Base-by-base conservation (phyloP, 2,888 invertebrate species). In the Drosophila mercatorum region DNA sequence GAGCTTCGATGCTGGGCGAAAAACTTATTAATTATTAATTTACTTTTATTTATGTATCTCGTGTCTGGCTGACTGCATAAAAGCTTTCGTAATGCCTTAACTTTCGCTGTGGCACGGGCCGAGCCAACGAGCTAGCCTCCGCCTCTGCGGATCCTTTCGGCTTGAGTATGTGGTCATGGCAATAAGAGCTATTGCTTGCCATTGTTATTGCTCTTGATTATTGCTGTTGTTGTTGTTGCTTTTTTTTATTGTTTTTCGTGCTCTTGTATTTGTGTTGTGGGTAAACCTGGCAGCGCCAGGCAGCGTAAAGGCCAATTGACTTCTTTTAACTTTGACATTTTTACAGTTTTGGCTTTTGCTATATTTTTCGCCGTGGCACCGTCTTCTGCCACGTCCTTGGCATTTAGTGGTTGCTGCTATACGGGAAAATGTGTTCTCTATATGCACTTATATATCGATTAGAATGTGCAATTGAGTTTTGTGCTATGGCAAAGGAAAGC, bases 21-120 rank as follows among this genome's bases (percentile, higher is more conserved):
- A 62, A 62, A 70, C 67, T 77, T 79, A 79, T 86, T 82, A 86
- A 81, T 86, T 69, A 84, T 86, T 85, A 82, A 85, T 81, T 82
- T 68, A 62, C 69, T 75, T 77, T 70, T 80, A 76, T 68, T 72
- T 74, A 69, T 71, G 51, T 56, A 60, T 63, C 52, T 69, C 64
- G 62, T 44, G 61, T 68, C 53, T 51, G 57, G 58, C 44, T 66
- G 64, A 52, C 53, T 75, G 68, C 53, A 74, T 78, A 66, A 76
- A 66, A 72, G 80, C 76, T 75, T 58, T 58, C 56, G 49, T 51
- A 51, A 60, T 68, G 67, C 66, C 12, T 66, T 53, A 56, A 43
- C 67, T 56, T 65, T 56, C n/a, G 41, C 56, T 49, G 36, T 26
- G 55, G 40, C 47, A 41, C 55, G 52, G 31, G 26, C 7, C 55